phyloP scores from a whole-genome alignment of 2,888 invertebrate genomes.

The Lypha dubia region DNA sequence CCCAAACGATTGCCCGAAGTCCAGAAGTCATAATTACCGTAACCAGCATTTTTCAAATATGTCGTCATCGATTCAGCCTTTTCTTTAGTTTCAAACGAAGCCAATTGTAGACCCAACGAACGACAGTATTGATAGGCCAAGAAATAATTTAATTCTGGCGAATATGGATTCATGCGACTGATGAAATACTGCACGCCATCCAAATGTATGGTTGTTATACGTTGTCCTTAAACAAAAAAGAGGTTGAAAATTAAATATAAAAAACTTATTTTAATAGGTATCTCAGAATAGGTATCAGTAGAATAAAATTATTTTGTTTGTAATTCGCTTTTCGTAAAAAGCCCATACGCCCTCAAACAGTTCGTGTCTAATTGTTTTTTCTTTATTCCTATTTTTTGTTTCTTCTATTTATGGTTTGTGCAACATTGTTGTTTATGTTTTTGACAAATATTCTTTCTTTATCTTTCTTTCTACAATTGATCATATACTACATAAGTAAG shows the following conservation, averaged over 20 bases:
- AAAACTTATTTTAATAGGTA: not conserved
- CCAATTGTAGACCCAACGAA: conserved; percentile 92
- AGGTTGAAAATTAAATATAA: not conserved
- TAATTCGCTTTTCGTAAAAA: not conserved
- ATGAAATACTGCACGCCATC: conserved; percentile 94
- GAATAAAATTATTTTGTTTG: not conserved
- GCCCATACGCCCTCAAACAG: not conserved
- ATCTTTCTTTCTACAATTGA: not conserved
- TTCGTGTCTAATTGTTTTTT: not conserved
- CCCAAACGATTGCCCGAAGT: conserved; percentile 94
- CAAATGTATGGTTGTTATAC: conserved; percentile 93
- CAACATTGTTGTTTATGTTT: not conserved
- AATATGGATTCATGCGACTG: conserved; percentile 93
- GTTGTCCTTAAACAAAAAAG: conserved; percentile 86
- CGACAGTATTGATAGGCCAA: conserved; percentile 94
- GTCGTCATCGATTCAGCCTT: conserved; percentile 93
- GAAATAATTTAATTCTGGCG: conserved; percentile 93
- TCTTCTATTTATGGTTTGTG: not conserved
- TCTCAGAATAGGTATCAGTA: no score
- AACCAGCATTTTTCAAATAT: conserved; percentile 92
- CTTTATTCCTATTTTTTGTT: not conserved
- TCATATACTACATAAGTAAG: not conserved
- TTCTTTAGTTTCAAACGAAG: conserved; percentile 93
- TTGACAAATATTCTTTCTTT: not conserved
- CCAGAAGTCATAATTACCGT: conserved; percentile 93